These are phyloP conservation scores for Eolophus roseicapilla DNA, from an alignment of 2,113 vertebrate species.

Conservation along the genomic window DNA sequence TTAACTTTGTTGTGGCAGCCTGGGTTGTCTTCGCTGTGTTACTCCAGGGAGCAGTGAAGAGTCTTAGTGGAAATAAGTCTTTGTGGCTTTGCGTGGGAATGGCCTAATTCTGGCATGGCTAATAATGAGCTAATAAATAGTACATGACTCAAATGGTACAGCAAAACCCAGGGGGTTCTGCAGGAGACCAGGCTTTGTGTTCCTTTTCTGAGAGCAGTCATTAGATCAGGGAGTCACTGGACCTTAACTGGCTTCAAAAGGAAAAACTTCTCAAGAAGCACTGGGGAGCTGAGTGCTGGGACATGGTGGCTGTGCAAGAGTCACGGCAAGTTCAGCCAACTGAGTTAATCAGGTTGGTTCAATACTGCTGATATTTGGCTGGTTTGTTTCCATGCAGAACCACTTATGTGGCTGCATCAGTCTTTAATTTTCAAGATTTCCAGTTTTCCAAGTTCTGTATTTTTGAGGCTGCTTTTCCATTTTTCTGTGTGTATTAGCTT, in stretches of 20 bases:
- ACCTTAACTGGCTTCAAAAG: background rate
- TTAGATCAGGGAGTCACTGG: background rate
- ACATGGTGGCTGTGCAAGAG: slow-evolving; percentile 15
- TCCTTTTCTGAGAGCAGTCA: background rate
- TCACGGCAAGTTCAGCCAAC: slow-evolving; percentile 54
- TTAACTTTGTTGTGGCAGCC: slow-evolving; percentile 14
- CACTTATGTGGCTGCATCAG: slow-evolving; percentile 1
- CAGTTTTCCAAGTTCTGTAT: slow-evolving; percentile 18
- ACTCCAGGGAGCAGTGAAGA: slow-evolving; percentile 13
- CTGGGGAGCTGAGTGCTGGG: background rate
- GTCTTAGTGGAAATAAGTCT: background rate
- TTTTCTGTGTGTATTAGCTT: slow-evolving; percentile 20
- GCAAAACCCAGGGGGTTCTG: slow-evolving; percentile 44
- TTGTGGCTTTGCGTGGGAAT: slow-evolving; percentile 1
- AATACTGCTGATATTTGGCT: background rate
- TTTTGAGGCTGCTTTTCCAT: background rate
- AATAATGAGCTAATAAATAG: slow-evolving; percentile 35
- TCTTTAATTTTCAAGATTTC: slow-evolving; percentile 18
- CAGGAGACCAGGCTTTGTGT: background rate
- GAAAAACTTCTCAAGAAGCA: background rate
- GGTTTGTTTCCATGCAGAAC: slow-evolving; percentile 12
- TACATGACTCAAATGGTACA: slow-evolving; percentile 26
- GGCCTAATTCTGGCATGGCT: slow-evolving; percentile 35
- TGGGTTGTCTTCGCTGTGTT: slow-evolving; percentile 15
- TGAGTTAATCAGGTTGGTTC: slow-evolving; percentile 13